Percentiles rank a stretch among this genome's conserved stretches.
Conservation (phyloP, 2,113 vertebrate genomes). For the Chamaetylas fuelleborni region DNA sequence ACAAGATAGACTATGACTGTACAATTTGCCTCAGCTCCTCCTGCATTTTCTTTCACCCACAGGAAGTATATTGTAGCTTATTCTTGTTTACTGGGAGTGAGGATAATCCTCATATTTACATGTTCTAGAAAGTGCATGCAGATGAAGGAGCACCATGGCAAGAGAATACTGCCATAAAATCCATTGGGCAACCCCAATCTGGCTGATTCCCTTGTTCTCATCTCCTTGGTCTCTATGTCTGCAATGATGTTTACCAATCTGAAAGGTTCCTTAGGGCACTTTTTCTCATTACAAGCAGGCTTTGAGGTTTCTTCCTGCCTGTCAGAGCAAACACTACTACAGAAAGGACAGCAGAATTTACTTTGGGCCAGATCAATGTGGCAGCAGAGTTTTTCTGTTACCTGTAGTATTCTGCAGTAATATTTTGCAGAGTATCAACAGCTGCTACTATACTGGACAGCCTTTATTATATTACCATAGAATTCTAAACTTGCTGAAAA, state of each 20-base stretch:
- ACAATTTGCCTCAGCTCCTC: neutral
- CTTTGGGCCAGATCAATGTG: neutral
- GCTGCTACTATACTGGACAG: neutral
- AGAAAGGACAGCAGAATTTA: neutral
- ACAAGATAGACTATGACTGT: neutral
- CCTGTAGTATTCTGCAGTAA: neutral
- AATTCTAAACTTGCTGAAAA: neutral
- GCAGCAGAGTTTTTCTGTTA: neutral
- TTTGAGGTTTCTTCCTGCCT: neutral
- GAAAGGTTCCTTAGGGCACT: neutral
- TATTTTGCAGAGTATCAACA: neutral
- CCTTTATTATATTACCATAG: neutral
- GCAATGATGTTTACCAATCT: neutral
- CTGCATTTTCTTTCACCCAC: neutral
- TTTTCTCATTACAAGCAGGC: neutral
- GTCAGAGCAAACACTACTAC: neutral
- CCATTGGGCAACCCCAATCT: fast-evolving
- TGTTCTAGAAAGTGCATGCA: neutral
- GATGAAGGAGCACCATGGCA: neutral
- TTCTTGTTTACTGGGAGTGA: neutral
- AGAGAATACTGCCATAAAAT: neutral
- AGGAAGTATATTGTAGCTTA: neutral
- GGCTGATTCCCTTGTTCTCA: neutral
- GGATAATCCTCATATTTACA: neutral
- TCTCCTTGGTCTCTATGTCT: neutral